These are phyloP conservation scores for Paracentrotus lividus DNA, from an alignment of 53 echinoderm and acorn worm species.

Conservation along the genomic window DNA sequence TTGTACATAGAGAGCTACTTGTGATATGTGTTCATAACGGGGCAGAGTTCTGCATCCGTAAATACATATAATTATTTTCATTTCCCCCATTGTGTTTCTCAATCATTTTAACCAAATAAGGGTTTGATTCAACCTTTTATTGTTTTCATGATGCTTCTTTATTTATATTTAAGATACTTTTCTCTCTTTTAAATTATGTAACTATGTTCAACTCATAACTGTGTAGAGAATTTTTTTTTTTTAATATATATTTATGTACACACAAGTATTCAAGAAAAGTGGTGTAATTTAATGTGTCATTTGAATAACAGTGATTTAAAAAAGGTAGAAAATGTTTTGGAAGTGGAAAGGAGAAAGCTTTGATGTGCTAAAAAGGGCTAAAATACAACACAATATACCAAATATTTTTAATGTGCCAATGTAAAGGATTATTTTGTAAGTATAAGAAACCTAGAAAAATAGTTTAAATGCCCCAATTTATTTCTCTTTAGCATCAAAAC, in stretches of 20 bases:
- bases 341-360: not conserved
- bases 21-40: constrained; percentile 6
- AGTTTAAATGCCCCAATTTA: not conserved
- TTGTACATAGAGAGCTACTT: constrained; percentile 36
- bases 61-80: not conserved
- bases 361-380: not conserved
- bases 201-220: constrained; percentile 42
- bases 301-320: not conserved
- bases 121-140: not conserved
- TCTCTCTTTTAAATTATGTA: not conserved
- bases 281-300: not conserved
- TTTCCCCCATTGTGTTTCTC: not conserved
- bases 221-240: constrained; percentile 7
- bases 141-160: not conserved
- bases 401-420: constrained; percentile 39
- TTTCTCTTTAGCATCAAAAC: not conserved
- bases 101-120: constrained; percentile 22
- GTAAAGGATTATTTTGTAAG: not conserved
- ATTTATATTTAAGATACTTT: not conserved
- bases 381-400: not conserved
- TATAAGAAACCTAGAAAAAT: not conserved
- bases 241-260: not conserved
- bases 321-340: not conserved
- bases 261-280: constrained; percentile 4
- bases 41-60: not conserved